Base-by-base conservation (phyloP, 2,888 invertebrate species). In the Chouioia cunea region DNA sequence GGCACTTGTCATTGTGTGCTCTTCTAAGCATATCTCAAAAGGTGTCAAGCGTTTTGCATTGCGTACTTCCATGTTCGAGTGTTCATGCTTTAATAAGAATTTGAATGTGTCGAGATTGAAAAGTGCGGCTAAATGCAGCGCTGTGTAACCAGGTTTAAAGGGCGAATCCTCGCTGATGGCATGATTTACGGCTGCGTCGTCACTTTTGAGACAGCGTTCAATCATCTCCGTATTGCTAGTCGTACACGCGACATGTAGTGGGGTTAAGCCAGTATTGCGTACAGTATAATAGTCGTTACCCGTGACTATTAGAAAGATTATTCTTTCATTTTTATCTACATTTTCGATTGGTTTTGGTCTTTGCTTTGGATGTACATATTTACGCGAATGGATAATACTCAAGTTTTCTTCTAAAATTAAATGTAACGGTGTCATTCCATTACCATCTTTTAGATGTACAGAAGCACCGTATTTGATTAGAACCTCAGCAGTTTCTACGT, bases 91-190 rank as follows among this genome's bases (percentile, higher is more conserved):
- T 8, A 50, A 14, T 2, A 65, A 22, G 1, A 57, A 4, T 15
- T 12, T 16, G 0, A 65, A 46, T 2, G 22, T 48, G 2, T 65
- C 12, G 14, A 56, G 2, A 10, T 48, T 36, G 48, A 16, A 65
- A 12, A 16, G 48, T 4, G 57, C 56, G 2, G 65, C 65, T 14
- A 65, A 36, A 56, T 65, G 65, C 43, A 65, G 43, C 12, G 65
- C 48, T n/a, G 65, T 65, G 16, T 65, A 65, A 0, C 65, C 57
- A 2, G 56, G 48, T 4, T 20, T 36, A 1, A 36, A 0, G 12
- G 57, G 20, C 15, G 57, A 65, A 15, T 47, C 4, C 2, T n/a
- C 2, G 0, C 36, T n/a, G 1, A 65, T 1, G 0, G 48, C 8
- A 2, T 15, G 22, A 16, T 57, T 56, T 0, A 57, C 12, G 14